Base-by-base conservation (phyloP, 1,140 invertebrate species). In the Ceratosolen fusciceps region DNA sequence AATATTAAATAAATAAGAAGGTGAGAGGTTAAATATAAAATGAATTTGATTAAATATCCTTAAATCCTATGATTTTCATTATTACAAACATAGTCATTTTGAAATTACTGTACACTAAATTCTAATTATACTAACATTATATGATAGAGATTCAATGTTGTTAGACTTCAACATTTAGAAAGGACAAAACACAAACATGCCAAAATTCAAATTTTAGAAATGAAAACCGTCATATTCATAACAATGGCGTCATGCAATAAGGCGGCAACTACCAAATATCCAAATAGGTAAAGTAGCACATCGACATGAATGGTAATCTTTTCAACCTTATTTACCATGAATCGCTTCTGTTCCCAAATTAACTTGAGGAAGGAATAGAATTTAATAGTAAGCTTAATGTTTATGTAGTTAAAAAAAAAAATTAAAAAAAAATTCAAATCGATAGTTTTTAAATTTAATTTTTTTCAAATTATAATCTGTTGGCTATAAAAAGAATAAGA, bases 161-260 rank as follows among this genome's bases (percentile, higher is more conserved):
- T 67, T 67, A 29, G 1, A 1, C 24, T 60, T n/a, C 56, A 43
- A 74, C 47, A 67, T 73, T 73, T 74, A 39, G 49, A 79, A 72
- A 43, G 71, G 9, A 39, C 49, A 52, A 9, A 5, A 16, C 3
- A 19, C 12, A 24, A 24, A 9, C 31, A 67, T 24, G 43, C 12
- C 0, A 34, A 65, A 65, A 74, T 79, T 79, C 71, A 79, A 79
- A 79, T 56, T 56, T 26, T 37, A 72, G 62, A 76, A 65, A 31
- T 68, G 52, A 71, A 47, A 72, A 62, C 54, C 52, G 74, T 19
- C 10, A 54, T 9, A 31, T 10, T 10, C 2, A 58, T 47, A 49
- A 72, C 8, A 39, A 71, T 65, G 49, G 21, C 52, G 31, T 7
- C 26, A 74, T 47, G 29, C 12, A 74, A 37, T 1, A 74, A 39